Base-by-base conservation (phyloP, 2,888 invertebrate species). In the Sphinx pinastri region DNA sequence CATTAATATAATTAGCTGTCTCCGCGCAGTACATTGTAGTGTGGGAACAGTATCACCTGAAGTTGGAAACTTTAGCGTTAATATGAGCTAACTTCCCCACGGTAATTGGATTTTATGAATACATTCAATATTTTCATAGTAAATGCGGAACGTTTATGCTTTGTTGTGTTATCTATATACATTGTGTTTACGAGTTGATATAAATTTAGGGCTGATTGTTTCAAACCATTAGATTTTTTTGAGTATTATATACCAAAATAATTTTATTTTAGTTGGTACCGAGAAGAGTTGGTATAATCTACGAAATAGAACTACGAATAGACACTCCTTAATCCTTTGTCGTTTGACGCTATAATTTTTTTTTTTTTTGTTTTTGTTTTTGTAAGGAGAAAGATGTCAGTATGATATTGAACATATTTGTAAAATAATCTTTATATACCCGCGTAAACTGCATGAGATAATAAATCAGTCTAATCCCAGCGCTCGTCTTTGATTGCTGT, bases 21-120 rank as follows among this genome's bases (percentile, higher is more conserved):
- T 52, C 52, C 19, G 31, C 51, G 13, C 57, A 25, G 70, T 51
- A 68, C 74, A 71, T 74, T 85, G 84, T 86, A 81, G 85, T 88
- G 85, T 90, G 93, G 86, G 92, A 93, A 90, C 78, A 78, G 76
- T 87, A 87, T 88, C 93, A 93, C 92, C 92, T 93, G 91, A 86
- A 88, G 88, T 88, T 86, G 76, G 77, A 78, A 88, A 88, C 85
- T 88, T 71, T 49, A 79, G 85, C 84, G 82, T 83, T 87, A 87
- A 86, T 88, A 86, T 83, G 84, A 84, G 80, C 81, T 74, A 88
- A 89, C 85, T 89, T 87, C 75, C 63, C 70, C 77, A 59, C 71
- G 81, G 79, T 83, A 84, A 86, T 87, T 87, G 80, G 85, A 87
- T 87, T 87, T 88, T 88, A 87, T 86, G 84, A 86, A 85, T 84